Evolutionary conservation across 2,797 vertebrate species (phyloP), one percentile per base, ranked within the genome.

Genomic region (Arremon brunneinucha): DNA sequence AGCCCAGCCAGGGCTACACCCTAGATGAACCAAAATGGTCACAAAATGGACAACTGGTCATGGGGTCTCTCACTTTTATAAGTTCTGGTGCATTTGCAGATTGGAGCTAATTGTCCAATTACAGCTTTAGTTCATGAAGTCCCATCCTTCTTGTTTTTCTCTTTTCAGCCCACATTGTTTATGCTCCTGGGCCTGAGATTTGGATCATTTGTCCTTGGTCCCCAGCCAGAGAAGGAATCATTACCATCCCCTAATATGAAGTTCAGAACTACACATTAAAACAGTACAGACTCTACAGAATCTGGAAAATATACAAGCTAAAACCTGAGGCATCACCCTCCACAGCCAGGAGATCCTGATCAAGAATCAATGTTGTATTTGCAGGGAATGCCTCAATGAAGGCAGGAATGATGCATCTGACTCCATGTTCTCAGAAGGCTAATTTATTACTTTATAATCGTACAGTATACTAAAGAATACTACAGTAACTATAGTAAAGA

Each of bases 61-160:
- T 0, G 0, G 3, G 6, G 35, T 37, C 26, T 37, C 35, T 9
- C 57, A 37, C 12, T 55, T 53, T 55, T 55, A n/a, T n/a, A 55
- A n/a, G 20, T 55, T 55, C n/a, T 55, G 52, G 12, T 22, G 32
- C 32, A 55, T n/a, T 55, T n/a, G 8, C 20, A 55, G n/a, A 22
- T n/a, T 55, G 52, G 52, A 55, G 20, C 12, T n/a, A 55, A 55
- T 22, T n/a, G 52, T 22, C 20, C 12, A 22, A 6, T 55, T 55
- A 55, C 18, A 37, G 34, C 19, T 17, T 20, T 20, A 55, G 52
- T 20, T 30, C 52, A 55, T 22, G 32, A 32, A 55, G 32, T 22
- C 32, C 52, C 52, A 55, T 55, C 13, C 32, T 50, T 5, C 49
- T 22, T 22, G 6, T 22, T 55, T 55, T 55, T 55, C 32, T 55